Base-by-base conservation (phyloP, 2,888 invertebrate genomes). In the Serrognathus titanus region DNA sequence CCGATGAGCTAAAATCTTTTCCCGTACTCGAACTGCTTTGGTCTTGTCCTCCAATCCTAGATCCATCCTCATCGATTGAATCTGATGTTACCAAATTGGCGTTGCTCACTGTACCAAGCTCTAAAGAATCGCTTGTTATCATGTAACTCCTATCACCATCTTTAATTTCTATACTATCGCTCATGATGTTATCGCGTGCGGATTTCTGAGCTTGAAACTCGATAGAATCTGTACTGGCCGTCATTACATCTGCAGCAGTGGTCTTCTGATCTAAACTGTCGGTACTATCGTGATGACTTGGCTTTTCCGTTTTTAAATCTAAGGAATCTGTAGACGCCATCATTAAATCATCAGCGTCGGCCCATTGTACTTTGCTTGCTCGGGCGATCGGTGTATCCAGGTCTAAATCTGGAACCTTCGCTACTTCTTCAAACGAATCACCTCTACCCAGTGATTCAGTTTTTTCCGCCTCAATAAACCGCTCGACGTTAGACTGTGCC, bases 231-330 rank as follows among this genome's bases (percentile, higher is more conserved):
- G 84, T 82, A 64, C 84, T 85, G 48, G 84, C 81, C 0, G 83
- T 83, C 81, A 83, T 83, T 58, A 81, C 64, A 66, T 81, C 78
- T 63, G 67, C 78, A 48, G 76, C 76, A 54, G 81, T 81, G 46
- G 81, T 82, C 67, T 83, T 83, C 60, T 83, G 79, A 63, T 88
- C 88, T 54, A 88, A 74, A 52, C 88, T 88, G 69, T 89, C 88
- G 1, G 84, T 82, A 67, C 87, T 88, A 43, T 83, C 83, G 61
- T 83, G 82, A 47, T 83, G 80, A 1, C 71, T 70, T 12, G 78
- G 77, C 69, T 82, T 81, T 59, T 73, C 67, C 38, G 61, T 10
- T 73, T 81, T 77, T 38, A 79, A 55, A 61, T 87, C 88, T 38
- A 87, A 69, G 0, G 87, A 87, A 64, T 87, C 87, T 3, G 83